Percentiles rank a stretch among this genome's conserved stretches.
phyloP scores from a whole-genome alignment of 2,797 vertebrate genomes.

The Lagocephalus sceleratus region DNA sequence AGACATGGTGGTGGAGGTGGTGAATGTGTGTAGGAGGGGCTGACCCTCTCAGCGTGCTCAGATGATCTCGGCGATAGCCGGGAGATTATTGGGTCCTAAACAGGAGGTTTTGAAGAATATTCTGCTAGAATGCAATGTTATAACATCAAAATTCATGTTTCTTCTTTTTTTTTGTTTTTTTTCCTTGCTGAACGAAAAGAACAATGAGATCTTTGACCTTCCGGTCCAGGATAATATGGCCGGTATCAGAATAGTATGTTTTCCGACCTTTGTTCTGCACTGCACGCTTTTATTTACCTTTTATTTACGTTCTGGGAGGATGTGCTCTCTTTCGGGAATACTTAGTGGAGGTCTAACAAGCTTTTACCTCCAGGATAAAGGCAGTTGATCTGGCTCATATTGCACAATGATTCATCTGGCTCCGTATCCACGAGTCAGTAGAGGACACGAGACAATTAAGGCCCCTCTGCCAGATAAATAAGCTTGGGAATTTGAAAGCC shows the following conservation, averaged over 20 bases:
- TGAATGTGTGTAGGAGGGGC: constrained; percentile 9
- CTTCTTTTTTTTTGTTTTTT: too few relatives aligned
- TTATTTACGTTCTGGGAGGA: constrained; percentile 57
- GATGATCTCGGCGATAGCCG: constrained; percentile 54
- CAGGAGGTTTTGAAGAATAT: constrained; percentile 38
- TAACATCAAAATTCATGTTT: neutral
- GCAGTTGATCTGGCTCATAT: constrained; percentile 66
- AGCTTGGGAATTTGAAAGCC: constrained; percentile 63
- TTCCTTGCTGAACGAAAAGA: neutral
- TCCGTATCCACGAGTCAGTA: constrained; percentile 62
- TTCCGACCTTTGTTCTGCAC: constrained; percentile 1
- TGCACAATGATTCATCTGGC: constrained; percentile 71
- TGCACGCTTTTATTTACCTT: neutral
- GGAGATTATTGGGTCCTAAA: constrained; percentile 46
- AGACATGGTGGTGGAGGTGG: constrained; percentile 32
- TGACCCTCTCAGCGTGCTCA: constrained; percentile 59
- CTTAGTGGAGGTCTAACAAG: constrained; percentile 67
- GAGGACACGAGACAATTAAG: constrained; percentile 71
- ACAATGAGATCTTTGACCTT: too few relatives aligned
- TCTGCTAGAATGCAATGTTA: constrained; percentile 6
- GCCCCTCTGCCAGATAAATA: constrained; percentile 67
- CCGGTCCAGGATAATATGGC: too few relatives aligned
- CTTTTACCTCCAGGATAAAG: constrained; percentile 70
- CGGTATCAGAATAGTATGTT: constrained; percentile 9
- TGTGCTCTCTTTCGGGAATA: constrained; percentile 64